Conservation (phyloP, 2,888 invertebrate genomes). For the Zaprionus lineosus region DNA sequence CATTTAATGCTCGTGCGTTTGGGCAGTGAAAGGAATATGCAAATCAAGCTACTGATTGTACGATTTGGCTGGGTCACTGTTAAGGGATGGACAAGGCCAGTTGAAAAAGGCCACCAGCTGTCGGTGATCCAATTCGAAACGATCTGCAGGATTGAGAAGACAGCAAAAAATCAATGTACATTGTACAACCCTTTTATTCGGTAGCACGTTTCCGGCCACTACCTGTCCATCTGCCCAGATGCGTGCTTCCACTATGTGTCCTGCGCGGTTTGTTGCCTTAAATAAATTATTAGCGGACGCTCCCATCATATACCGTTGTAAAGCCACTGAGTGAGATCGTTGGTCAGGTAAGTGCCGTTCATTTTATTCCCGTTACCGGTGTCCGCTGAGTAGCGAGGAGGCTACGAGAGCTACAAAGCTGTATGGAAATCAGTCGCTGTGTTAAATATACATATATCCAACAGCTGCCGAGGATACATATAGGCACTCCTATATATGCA, state of each 20-base stretch:
- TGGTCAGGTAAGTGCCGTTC: conserved; percentile 27
- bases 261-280: conserved; percentile 19
- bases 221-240: conserved; percentile 31
- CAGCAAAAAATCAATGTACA: conserved; percentile 50
- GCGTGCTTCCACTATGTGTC: conserved; percentile 15
- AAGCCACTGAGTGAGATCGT: conserved; percentile 35
- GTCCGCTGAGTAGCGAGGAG: no score
- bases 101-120: conserved; percentile 34
- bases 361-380: conserved; percentile 41
- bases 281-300: conserved; percentile 31
- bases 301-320: conserved; percentile 14
- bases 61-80: not conserved
- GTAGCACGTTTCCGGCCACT: conserved; percentile 6
- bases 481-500: conserved; percentile 5
- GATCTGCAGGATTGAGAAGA: conserved; percentile 26
- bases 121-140: conserved; percentile 29
- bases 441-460: not conserved
- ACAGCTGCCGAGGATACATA: no score
- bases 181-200: conserved; percentile 43
- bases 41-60: conserved; percentile 13
- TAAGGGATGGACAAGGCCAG: conserved; percentile 32
- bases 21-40: conserved; percentile 18
- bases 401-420: conserved; percentile 14
- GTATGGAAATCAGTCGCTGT: conserved; percentile 38
- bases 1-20: not conserved